A percentile compares a stretch with the other conserved stretches of the same genome.
phyloP scores from a whole-genome alignment of 2,113 vertebrate genomes.

The Pangasianodon gigas region DNA sequence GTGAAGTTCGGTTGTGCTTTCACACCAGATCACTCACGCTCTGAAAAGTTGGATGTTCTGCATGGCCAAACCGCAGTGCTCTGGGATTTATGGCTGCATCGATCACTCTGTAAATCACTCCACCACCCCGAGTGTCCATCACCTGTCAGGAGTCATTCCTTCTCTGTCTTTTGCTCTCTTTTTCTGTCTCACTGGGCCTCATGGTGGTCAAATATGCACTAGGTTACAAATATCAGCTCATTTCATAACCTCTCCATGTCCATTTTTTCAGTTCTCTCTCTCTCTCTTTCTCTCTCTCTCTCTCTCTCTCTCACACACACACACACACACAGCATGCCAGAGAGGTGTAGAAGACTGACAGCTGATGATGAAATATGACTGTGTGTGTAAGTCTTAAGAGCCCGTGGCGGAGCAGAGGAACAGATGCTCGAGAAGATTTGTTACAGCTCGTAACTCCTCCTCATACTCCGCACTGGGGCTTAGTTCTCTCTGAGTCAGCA shows the following conservation, averaged over 20 bases:
- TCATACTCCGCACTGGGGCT: conserved; percentile 34
- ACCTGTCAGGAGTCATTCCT: conserved; percentile 7
- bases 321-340: conserved; percentile 32
- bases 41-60: not conserved
- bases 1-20: not conserved
- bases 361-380: conserved; percentile 67
- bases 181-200: conserved; percentile 37
- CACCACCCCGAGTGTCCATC: conserved; percentile 34
- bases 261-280: conserved; percentile 17
- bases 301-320: conserved; percentile 5
- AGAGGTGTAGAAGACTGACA: conserved; percentile 59
- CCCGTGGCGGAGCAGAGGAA: conserved; percentile 58
- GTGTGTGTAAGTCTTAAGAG: conserved; percentile 56
- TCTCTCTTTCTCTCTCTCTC: conserved; percentile 13
- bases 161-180: conserved; percentile 6
- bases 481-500: conserved; percentile 47
- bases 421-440: conserved; percentile 61
- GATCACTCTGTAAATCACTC: conserved; percentile 33
- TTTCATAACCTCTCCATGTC: conserved; percentile 36
- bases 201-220: conserved; percentile 22
- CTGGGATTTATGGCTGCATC: conserved; percentile 26
- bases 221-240: conserved; percentile 34
- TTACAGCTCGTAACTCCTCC: conserved; percentile 53
- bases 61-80: conserved; percentile 10
- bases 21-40: conserved; percentile 31